These are phyloP conservation scores for Podocnemis expansa DNA, from an alignment of 2,113 vertebrate genomes.

Conservation along the genomic window DNA sequence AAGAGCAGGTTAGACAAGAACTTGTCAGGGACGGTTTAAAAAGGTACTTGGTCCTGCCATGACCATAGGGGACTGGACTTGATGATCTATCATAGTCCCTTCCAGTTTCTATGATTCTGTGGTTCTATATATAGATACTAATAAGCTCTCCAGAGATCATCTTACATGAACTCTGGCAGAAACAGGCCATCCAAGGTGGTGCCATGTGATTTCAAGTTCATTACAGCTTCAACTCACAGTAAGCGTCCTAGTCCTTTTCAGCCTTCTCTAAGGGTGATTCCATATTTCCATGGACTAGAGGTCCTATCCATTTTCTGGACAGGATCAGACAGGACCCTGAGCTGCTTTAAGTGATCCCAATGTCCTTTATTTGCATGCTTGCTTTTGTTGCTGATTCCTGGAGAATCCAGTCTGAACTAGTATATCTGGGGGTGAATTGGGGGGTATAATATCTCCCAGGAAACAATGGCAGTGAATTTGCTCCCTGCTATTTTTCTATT, in stretches of 20 bases:
- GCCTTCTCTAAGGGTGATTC: background rate
- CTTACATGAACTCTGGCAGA: background rate
- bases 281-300: background rate
- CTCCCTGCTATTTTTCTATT: background rate
- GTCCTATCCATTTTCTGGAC: background rate
- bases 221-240: background rate
- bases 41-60: too few relatives aligned
- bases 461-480: background rate
- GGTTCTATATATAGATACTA: too few relatives aligned
- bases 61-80: too few relatives aligned
- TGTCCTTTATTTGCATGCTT: background rate
- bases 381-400: background rate
- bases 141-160: background rate
- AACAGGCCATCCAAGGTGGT: background rate
- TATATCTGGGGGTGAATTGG: background rate
- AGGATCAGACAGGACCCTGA: background rate
- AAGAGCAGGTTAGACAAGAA: too few relatives aligned
- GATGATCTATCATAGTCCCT: too few relatives aligned
- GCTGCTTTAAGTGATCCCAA: background rate
- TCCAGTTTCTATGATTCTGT: too few relatives aligned
- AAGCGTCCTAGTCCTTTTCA: background rate
- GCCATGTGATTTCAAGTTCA: background rate
- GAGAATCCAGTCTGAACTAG: background rate
- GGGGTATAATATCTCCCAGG: too few relatives aligned
- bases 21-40: too few relatives aligned